A percentile compares a stretch with the other conserved stretches of the same genome.
Conservation (phyloP, 2,113 vertebrate genomes). For the Phoxinus phoxinus region DNA sequence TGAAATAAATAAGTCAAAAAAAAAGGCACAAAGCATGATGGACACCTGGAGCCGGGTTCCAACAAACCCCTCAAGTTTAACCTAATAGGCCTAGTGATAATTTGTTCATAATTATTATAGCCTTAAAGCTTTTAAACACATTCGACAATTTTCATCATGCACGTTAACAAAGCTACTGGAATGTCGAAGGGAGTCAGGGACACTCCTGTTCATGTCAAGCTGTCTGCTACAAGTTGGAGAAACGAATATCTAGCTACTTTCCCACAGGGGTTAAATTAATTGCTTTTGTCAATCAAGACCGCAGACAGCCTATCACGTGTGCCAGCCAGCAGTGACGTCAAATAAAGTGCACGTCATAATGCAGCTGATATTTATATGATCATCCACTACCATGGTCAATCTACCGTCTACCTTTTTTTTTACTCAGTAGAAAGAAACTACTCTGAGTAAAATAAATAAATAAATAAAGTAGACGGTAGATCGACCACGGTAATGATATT, state of each 20-base stretch:
- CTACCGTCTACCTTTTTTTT: too few relatives aligned
- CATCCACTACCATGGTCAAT: neutral
- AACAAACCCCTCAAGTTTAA: neutral
- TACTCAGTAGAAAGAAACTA: neutral
- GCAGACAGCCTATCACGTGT: neutral
- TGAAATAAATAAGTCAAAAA: neutral
- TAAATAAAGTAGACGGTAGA: neutral
- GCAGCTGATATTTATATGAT: neutral
- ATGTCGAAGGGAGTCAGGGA: neutral
- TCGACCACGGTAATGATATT: neutral
- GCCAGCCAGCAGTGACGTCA: neutral
- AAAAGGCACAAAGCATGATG: neutral
- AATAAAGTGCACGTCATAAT: neutral
- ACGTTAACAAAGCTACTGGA: neutral
- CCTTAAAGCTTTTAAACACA: neutral
- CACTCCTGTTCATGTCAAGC: neutral
- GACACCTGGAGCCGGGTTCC: neutral
- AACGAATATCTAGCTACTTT: conserved; percentile 6
- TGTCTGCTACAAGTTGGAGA: conserved; percentile 2
- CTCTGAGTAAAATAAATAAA: neutral
- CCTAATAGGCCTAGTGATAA: neutral
- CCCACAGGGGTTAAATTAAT: conserved; percentile 11
- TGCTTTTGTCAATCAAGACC: conserved; percentile 13
- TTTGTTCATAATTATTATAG: neutral
- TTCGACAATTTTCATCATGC: neutral